Evolutionary conservation across 37 sponge, comb jelly and placozoan genomes (phyloP), one percentile per base, ranked within the genome.

Genomic region (Agelas oroides): DNA sequence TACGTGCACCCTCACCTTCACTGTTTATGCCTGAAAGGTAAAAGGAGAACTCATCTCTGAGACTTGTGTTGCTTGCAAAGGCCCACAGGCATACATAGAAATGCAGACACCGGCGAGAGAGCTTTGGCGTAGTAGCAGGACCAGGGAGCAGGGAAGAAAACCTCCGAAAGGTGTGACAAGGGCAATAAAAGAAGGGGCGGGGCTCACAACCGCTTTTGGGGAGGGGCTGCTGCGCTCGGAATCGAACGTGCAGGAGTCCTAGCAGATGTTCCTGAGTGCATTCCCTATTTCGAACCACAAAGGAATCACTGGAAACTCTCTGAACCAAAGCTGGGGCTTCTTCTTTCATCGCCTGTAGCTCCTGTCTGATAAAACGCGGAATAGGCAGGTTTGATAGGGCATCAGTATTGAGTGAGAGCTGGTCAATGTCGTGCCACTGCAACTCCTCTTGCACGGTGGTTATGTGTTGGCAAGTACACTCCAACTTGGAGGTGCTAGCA

Each of bases 1-100:
- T 46, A 25, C 14, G 27, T 14, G 11, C 14, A 61, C 27, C 27
- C 62, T 61, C 62, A 61, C 62, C 62, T 61, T 61, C 62, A 61
- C 12, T 27, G 11, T 61, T 5, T 14, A 12, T 25, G 27, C 62
- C 62, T 12, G 46, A 46, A 46, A 46, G 46, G 8, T 46, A 46
- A 67, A 30, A 72, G 53, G 15, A 72, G 37, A 46, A 72, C 16
- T 72, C 73, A 27, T 41, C 53, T 46, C 53, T 72, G 46, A 72
- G 53, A 15, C 30, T n/a, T 21, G 5, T 20, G 53, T 72, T 3
- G 19, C 30, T 40, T 20, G 30, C 30, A 46, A 72, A 21, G 23
- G 73, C 73, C 73, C 73, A 72, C 23, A 72, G 27, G 53, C 23
- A 72, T 20, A 72, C 1, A 15, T 72, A 72, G 30, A 46, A 46